phyloP scores from a whole-genome alignment of 2,888 invertebrate species.

The Zelleria hepariella region DNA sequence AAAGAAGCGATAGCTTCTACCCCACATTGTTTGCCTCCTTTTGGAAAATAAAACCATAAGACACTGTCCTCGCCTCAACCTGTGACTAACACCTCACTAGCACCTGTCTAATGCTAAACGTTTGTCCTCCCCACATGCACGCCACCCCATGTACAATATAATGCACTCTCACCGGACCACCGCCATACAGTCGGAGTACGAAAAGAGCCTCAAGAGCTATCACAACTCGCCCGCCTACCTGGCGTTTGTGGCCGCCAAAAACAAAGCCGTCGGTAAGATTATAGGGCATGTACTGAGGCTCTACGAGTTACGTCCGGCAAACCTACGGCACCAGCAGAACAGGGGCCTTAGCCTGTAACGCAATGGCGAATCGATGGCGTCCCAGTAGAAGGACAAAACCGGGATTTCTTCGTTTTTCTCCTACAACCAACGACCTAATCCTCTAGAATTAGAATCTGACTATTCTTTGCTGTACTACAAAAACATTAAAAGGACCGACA shows the following conservation, averaged over 20 bases:
- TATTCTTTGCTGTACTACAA: too few species aligned
- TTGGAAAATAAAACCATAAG: background rate
- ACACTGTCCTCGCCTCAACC: background rate
- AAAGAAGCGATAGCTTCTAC: too few species aligned
- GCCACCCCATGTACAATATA: slow-evolving; percentile 22
- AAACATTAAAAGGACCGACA: too few species aligned
- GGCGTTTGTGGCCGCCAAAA: slow-evolving; percentile 94
- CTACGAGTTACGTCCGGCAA: too few species aligned
- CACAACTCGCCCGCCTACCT: slow-evolving; percentile 96
- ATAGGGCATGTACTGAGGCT: slow-evolving; percentile 3
- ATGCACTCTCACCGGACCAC: slow-evolving; percentile 17
- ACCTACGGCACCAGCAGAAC: too few species aligned
- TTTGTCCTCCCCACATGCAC: slow-evolving; percentile 58
- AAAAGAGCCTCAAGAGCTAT: slow-evolving; percentile 93
- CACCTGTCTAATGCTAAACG: slow-evolving; percentile 36
- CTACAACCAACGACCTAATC: too few species aligned
- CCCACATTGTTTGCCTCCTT: too few species aligned
- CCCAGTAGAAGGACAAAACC: too few species aligned
- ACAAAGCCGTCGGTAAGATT: slow-evolving; percentile 82
- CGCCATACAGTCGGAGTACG: slow-evolving; percentile 82
- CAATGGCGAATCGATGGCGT: too few species aligned
- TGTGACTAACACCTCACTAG: slow-evolving; percentile 48
- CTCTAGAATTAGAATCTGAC: too few species aligned
- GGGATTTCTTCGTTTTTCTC: too few species aligned
- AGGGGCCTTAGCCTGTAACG: too few species aligned